Evolutionary conservation across 37 sponge, comb jelly and placozoan genomes (phyloP), one percentile per base, ranked within the genome.

Genomic region (Chondrosia reniformis): DNA sequence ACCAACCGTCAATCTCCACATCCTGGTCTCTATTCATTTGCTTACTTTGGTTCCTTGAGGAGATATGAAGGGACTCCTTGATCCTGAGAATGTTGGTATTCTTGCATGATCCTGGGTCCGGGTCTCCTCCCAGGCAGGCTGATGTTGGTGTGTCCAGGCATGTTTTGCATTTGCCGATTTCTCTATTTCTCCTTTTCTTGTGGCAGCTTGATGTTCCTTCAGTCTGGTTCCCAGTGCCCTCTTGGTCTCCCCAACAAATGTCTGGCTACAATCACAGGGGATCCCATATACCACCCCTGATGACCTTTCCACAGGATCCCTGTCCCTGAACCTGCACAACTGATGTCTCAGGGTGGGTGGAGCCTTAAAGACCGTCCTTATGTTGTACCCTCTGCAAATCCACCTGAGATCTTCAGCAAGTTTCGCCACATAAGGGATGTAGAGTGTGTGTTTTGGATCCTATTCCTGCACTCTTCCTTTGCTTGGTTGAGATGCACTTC

Each of bases 201-300:
- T 77, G 34, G 78, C 78, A 30, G 78, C 41, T 58, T 77, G 34
- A 27, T 77, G 78, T 27, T 77, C 78, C 55, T 77, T 77, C 42
- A 77, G 9, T 4, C 78, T 25, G 45, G 45, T 62, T 45, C 38
- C 79, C 41, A 78, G 63, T 12, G 39, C 64, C 57, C 79, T 78
- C 65, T 78, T 75, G 36, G 64, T 78, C 46, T 62, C 79, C 21
- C 62, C 78, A 37, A 34, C 54, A 28, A 61, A 77, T 32, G 41
- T 49, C 28, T 36, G 40, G 2, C 78, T 63, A 58, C 78, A 77
- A 41, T 27, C 54, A 33, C 78, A 77, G 9, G 78, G 78, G 42
- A 77, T 58, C 42, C 24, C 31, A 28, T 77, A 77, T 25, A 77
- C 78, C 8, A 77, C 78, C 4, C 62, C 41, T 1, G 78, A 30